Evolutionary conservation across 2,888 invertebrate genomes (phyloP), one percentile per base, ranked within the genome.

Genomic region (Dascillus cervinus): DNA sequence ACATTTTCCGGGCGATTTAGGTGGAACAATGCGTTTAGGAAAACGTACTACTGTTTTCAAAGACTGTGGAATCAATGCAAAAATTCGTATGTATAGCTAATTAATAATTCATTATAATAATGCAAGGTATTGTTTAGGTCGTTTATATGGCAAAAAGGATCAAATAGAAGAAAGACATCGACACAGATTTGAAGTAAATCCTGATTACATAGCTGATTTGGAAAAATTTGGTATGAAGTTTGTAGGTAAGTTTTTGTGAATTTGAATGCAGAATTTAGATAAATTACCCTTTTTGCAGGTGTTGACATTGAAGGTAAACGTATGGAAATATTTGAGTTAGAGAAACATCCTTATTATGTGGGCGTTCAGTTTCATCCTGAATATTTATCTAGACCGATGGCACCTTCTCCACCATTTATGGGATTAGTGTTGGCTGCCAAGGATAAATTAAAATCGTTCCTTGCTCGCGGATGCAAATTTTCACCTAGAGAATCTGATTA

Each of bases 1-100:
- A 65, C 94, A 97, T 63, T 90, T 91, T 60, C 79, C 82, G 0
- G 94, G 90, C 0, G 75, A 84, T 46, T 77, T 91, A 72, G 98
- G 98, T 2, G 98, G 96, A 4, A 98, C 98, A 0, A 98, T 99
- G 98, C 71, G 98, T 36, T 69, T 99, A 25, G 98, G 98, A n/a
- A 87, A 83, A 57, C 77, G 96, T 50, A 79, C 77, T 36, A 97
- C 97, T 0, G 66, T 82, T 21, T 86, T 99, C 58, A 76, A 77
- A 37, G 50, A 61, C 2, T 69, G 62, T 2, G 64, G 70, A 2
- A 71, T 72, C 9, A 54, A 58, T 36, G 71, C 70, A 49, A 62
- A 76, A 42, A 70, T 84, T 47, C 75, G 81, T 81, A 58, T 71
- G 76, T 68, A 33, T 42, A 5, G 13, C 24, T 20, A 23, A 19